Percentiles rank a stretch among this genome's conserved stretches.
Evolutionary conservation across 2,113 vertebrate genomes (phyloP).

Genomic region (Papio anubis): DNA sequence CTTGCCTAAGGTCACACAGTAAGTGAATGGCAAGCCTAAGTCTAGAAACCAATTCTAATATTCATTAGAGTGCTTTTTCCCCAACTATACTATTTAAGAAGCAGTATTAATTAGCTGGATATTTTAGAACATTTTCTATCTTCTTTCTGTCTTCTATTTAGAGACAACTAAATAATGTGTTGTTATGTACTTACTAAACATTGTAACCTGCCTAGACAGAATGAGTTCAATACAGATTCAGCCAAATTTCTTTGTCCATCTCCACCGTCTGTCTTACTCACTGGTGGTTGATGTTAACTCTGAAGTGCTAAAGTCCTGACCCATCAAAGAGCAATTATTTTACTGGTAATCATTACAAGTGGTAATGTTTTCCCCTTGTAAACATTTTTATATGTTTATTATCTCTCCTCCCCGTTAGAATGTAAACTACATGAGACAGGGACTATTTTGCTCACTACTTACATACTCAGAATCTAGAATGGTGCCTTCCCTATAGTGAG

Average conservation of each 20-base stretch:
- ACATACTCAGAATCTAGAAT: background rate
- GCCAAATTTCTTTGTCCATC: background rate
- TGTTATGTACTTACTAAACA: background rate
- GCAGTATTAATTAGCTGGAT: background rate
- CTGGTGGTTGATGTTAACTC: background rate
- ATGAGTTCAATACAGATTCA: background rate
- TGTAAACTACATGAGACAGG: background rate
- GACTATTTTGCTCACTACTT: conserved; percentile 15
- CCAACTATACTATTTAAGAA: background rate
- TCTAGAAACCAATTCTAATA: background rate
- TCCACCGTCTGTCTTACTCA: background rate
- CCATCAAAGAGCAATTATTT: background rate
- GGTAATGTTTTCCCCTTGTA: background rate
- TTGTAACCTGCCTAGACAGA: background rate
- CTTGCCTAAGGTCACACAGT: background rate
- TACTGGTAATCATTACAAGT: background rate
- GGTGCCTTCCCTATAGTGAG: background rate
- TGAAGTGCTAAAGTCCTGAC: background rate
- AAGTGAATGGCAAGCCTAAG: background rate
- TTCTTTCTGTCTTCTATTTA: too few relatives aligned
- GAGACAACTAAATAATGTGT: background rate
- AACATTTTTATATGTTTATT: background rate
- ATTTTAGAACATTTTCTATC: background rate
- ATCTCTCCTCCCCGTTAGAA: background rate
- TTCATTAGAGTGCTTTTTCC: background rate